These are phyloP conservation scores for Drosophila mimetica DNA, from an alignment of 2,888 invertebrate species.

Conservation along the genomic window DNA sequence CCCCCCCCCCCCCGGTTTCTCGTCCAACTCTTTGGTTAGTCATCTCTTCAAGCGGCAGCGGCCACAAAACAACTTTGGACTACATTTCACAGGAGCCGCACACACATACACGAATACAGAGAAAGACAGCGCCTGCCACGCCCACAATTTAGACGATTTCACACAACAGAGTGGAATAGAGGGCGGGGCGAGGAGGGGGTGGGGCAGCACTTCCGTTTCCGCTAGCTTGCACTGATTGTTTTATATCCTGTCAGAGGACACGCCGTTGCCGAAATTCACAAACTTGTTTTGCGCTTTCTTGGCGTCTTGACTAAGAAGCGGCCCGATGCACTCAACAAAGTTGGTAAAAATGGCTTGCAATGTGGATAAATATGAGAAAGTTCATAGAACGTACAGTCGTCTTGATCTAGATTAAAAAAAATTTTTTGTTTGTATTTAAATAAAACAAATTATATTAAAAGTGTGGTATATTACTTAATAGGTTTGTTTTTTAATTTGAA, in stretches of 20 bases:
- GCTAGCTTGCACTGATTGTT: constrained; percentile 83
- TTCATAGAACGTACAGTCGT: too few relatives aligned
- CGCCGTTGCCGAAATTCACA: constrained; percentile 73
- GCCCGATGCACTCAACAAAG: constrained; percentile 14
- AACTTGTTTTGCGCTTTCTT: constrained; percentile 80
- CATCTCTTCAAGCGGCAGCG: constrained; percentile 40
- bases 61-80: constrained; percentile 65
- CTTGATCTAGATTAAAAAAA: too few relatives aligned
- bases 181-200: not conserved
- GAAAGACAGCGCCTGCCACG: constrained; percentile 34
- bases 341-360: too few relatives aligned
- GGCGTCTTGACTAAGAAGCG: constrained; percentile 68
- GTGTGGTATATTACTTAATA: too few relatives aligned
- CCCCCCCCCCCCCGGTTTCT: constrained; percentile 9
- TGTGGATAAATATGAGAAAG: too few relatives aligned
- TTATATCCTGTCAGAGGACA: constrained; percentile 82
- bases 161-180: constrained; percentile 29
- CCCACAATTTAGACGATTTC: constrained; percentile 73
- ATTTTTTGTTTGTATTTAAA: too few relatives aligned
- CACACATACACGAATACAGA: constrained; percentile 21
- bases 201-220: constrained; percentile 78
- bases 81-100: constrained; percentile 66
- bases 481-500: too few relatives aligned
- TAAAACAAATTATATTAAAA: too few relatives aligned
- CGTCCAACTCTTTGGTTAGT: constrained; percentile 40